Percentiles rank a stretch among this genome's conserved stretches.
These are phyloP conservation scores for Erpornis zantholeuca DNA, from an alignment of 2,113 vertebrate species.

Conservation along the genomic window DNA sequence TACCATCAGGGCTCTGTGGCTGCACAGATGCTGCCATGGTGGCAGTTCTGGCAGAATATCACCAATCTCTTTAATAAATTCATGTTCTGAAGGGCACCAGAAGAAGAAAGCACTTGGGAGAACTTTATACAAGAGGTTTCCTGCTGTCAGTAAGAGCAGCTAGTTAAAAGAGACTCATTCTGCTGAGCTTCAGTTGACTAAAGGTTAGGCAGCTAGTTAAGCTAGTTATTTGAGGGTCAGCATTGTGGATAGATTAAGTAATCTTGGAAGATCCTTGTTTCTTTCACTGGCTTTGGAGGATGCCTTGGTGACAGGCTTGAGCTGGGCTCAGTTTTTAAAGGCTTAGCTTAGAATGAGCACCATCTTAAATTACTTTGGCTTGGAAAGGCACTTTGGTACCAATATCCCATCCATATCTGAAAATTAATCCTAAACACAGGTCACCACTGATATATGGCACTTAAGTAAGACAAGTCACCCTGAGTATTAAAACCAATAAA, in stretches of 20 bases:
- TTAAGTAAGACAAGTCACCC: not conserved
- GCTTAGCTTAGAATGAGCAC: not conserved
- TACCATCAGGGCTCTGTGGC: not conserved
- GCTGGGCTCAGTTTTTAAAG: not conserved
- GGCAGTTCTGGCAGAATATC: not conserved
- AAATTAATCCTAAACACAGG: not conserved
- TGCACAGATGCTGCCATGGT: not conserved
- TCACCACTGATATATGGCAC: not conserved
- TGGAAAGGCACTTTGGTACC: not conserved
- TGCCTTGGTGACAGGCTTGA: not conserved
- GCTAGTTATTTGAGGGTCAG: not conserved
- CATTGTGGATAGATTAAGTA: not conserved
- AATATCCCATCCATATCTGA: not conserved
- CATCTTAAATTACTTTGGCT: not conserved
- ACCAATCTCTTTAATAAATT: not conserved
- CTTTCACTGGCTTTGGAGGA: not conserved
- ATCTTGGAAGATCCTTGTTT: not conserved
- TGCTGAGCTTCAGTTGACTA: not conserved
- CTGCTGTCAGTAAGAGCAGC: not conserved
- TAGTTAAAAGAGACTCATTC: not conserved
- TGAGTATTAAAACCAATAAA: not conserved
- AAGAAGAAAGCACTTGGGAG: not conserved
- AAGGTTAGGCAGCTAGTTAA: not conserved
- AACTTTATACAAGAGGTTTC: not conserved
- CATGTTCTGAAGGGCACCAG: constrained; percentile 24